phyloP scores from a whole-genome alignment of 2,113 vertebrate genomes.

The Psettodes erumei region DNA sequence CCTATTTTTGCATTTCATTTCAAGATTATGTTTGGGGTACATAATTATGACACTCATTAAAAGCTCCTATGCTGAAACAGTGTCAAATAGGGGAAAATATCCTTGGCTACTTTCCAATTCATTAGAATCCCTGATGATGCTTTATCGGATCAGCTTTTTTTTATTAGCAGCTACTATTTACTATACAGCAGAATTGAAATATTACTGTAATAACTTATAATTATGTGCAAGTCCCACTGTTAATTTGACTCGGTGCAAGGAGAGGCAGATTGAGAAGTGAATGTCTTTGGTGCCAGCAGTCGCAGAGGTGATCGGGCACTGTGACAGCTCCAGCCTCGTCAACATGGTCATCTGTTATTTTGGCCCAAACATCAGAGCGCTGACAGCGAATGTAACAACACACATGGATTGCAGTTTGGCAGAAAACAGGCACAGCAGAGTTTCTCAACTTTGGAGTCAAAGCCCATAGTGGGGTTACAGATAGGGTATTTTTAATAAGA shows the following conservation, averaged over 20 bases:
- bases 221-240: slow-evolving; percentile 68
- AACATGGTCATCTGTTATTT: slow-evolving; percentile 67
- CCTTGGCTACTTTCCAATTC: slow-evolving; percentile 75
- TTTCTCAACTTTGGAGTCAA: slow-evolving; percentile 43
- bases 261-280: slow-evolving; percentile 64
- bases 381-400: slow-evolving; percentile 48
- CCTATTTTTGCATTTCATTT: slow-evolving; percentile 71
- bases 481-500: slow-evolving; percentile 22
- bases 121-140: slow-evolving; percentile 75
- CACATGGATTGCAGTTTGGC: slow-evolving; percentile 53
- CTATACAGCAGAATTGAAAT: slow-evolving; percentile 68
- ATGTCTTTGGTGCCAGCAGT: slow-evolving; percentile 51
- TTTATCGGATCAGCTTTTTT: slow-evolving; percentile 70
- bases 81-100: slow-evolving; percentile 74
- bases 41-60: slow-evolving; percentile 81
- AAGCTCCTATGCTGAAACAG: slow-evolving; percentile 70
- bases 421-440: slow-evolving; percentile 21
- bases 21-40: slow-evolving; percentile 78
- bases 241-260: slow-evolving; percentile 66
- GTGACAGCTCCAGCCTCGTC: slow-evolving; percentile 56
- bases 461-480: slow-evolving; percentile 28
- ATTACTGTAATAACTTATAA: slow-evolving; percentile 77
- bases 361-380: slow-evolving; percentile 63
- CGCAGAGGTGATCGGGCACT: slow-evolving; percentile 64
- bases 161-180: slow-evolving; percentile 74